Evolutionary conservation across 1,140 invertebrate species (phyloP).

Genomic region (Xylocopa sonorina): DNA sequence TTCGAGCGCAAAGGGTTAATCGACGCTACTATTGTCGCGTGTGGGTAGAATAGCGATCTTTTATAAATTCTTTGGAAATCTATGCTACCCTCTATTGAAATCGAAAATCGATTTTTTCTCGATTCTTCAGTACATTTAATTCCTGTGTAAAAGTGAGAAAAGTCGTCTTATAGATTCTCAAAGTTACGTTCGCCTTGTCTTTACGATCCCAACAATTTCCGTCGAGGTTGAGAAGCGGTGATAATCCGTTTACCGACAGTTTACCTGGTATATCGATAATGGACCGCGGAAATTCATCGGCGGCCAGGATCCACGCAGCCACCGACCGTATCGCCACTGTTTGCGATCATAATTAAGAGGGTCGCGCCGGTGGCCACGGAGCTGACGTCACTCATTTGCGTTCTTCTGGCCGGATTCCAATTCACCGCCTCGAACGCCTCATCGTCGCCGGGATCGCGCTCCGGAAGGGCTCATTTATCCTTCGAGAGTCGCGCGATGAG

Average conservation of each 20-base stretch:
- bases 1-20: too few species aligned
- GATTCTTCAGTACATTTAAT: too few species aligned
- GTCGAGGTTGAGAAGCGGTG: not conserved
- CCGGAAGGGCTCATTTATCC: conserved; percentile 40
- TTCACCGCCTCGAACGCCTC: conserved; percentile 34
- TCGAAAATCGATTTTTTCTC: too few species aligned
- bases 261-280: conserved; percentile 17
- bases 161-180: too few species aligned
- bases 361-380: conserved; percentile 5
- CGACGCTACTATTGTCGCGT: not conserved
- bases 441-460: conserved; percentile 13
- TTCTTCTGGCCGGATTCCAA: conserved; percentile 48
- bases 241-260: conserved; percentile 25
- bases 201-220: not conserved
- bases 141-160: too few species aligned
- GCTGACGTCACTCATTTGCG: conserved; percentile 43
- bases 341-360: conserved; percentile 38
- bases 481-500: not conserved
- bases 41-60: too few species aligned
- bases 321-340: not conserved
- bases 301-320: not conserved
- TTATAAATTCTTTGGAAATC: too few species aligned
- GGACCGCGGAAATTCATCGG: conserved; percentile 8
- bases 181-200: not conserved
- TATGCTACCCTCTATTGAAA: too few species aligned